Percentiles rank a stretch among this genome's conserved stretches.
Evolutionary conservation across 2,113 vertebrate genomes (phyloP).

Genomic region (Datnioides undecimradiatus): DNA sequence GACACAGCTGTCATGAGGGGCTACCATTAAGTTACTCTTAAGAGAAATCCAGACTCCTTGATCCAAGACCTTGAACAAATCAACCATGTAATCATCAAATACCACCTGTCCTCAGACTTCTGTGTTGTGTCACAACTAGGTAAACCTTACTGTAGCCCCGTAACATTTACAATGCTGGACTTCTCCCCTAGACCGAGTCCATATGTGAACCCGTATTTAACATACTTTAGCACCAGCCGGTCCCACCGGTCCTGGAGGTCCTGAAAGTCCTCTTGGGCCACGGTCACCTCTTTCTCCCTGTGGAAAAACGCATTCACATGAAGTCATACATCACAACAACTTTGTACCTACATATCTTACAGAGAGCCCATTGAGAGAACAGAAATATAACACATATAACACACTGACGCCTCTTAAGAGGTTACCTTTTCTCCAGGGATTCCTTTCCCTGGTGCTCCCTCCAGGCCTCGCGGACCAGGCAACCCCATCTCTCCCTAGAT

Average conservation of each 20-base stretch:
- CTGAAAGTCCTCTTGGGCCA: slow-evolving; percentile 77
- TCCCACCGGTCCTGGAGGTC: slow-evolving; percentile 73
- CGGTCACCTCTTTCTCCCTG: slow-evolving; percentile 84
- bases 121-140: neutral
- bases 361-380: no score
- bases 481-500: slow-evolving; percentile 81
- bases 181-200: neutral
- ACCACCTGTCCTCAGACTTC: neutral
- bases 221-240: slow-evolving; percentile 83
- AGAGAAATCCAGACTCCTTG: neutral
- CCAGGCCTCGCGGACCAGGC: slow-evolving; percentile 71
- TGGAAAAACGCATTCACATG: slow-evolving; percentile 11
- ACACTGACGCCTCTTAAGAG: neutral
- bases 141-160: neutral
- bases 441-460: slow-evolving; percentile 78
- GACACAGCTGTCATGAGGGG: neutral
- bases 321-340: neutral
- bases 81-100: neutral
- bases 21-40: neutral
- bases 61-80: neutral
- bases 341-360: no score
- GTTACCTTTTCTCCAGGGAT: slow-evolving; percentile 82
- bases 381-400: neutral
- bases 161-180: neutral
- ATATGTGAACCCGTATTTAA: slow-evolving; percentile 2